phyloP scores from a whole-genome alignment of 2,888 invertebrate species.

The Luperina nickerlii region DNA sequence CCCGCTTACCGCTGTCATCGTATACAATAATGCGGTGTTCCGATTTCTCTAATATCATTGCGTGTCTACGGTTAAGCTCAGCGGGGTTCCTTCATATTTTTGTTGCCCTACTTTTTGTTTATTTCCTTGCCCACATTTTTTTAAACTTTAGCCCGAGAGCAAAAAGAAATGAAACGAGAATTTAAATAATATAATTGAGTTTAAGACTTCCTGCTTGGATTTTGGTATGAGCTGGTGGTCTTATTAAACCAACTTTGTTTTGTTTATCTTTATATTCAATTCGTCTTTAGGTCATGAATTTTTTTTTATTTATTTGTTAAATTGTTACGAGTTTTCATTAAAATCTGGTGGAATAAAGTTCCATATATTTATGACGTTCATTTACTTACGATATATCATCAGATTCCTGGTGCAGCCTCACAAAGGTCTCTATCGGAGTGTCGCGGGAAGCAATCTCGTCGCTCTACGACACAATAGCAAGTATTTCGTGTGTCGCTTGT shows the following conservation, averaged over 20 bases:
- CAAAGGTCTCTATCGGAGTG: constrained; percentile 49
- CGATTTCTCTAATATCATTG: constrained; percentile 70
- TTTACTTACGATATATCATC: background rate
- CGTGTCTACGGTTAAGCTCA: constrained; percentile 63
- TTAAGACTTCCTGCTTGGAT: constrained; percentile 60
- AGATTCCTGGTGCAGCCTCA: constrained; percentile 19
- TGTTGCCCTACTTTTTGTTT: constrained; percentile 68
- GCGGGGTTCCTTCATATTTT: constrained; percentile 67
- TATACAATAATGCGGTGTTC: constrained; percentile 61
- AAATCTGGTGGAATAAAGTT: background rate
- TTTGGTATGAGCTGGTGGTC: constrained; percentile 30
- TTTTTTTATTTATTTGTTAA: background rate
- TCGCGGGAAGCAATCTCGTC: constrained; percentile 71
- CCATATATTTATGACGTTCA: background rate
- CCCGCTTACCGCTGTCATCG: constrained; percentile 53
- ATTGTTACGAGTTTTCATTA: background rate
- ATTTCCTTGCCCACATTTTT: constrained; percentile 67
- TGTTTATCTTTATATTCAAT: constrained; percentile 26
- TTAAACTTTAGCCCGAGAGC: constrained; percentile 54
- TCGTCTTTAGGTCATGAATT: constrained; percentile 4
- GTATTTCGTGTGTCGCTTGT: constrained; percentile 77
- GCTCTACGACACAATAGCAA: constrained; percentile 73
- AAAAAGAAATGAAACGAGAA: constrained; percentile 64
- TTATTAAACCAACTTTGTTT: constrained; percentile 35
- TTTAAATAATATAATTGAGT: constrained; percentile 67